Evolutionary conservation across 2,888 invertebrate species (phyloP).

Genomic region (Anagyrus pseudococci): DNA sequence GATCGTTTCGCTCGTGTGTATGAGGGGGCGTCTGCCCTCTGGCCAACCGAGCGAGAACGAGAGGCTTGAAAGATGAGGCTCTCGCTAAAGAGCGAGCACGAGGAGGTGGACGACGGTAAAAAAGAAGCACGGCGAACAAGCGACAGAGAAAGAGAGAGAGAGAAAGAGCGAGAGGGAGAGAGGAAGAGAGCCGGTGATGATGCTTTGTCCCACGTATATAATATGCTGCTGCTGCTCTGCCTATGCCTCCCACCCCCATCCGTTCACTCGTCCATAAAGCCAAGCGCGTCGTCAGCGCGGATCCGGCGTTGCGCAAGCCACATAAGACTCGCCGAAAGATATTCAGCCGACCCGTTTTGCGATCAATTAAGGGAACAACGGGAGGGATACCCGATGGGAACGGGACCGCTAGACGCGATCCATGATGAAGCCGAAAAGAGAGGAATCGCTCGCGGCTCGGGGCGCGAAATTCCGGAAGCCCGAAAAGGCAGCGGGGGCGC

Average conservation of each 20-base stretch:
- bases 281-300: background rate
- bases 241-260: no score
- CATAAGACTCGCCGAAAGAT: no score
- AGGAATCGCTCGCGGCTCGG: no score
- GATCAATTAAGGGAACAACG: background rate
- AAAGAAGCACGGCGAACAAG: no score
- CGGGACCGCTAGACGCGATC: no score
- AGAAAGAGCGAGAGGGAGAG: background rate
- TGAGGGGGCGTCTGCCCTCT: constrained; percentile 42
- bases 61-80: constrained; percentile 19
- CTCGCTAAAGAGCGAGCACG: constrained; percentile 17
- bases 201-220: constrained; percentile 24
- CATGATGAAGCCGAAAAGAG: constrained; percentile 24
- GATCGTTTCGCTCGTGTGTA: constrained; percentile 47
- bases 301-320: constrained; percentile 10
- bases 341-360: background rate
- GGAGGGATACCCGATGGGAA: background rate
- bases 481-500: no score
- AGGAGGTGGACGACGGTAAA: background rate
- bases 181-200: background rate
- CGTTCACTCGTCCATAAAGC: no score
- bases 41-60: constrained; percentile 18
- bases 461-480: constrained; percentile 48
- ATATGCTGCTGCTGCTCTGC: no score
- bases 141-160: background rate